Conservation (phyloP, 2,113 vertebrate genomes). For the Natator depressus region DNA sequence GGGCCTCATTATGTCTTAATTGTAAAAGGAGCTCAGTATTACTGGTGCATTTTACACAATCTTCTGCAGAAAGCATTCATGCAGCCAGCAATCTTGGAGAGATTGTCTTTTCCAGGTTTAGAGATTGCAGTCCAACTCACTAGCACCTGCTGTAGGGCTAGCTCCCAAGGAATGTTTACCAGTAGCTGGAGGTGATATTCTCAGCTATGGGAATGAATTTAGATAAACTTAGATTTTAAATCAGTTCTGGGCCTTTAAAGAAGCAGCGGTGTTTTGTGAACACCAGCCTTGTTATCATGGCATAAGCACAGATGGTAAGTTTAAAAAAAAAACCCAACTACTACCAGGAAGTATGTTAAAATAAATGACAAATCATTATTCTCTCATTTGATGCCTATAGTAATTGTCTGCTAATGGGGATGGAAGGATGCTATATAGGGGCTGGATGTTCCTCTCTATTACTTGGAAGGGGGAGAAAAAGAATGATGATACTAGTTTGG, state of each 20-base stretch:
- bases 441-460: background rate
- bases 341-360: conserved; percentile 51
- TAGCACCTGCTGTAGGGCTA: background rate
- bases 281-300: background rate
- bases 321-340: conserved; percentile 32
- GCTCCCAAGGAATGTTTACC: background rate
- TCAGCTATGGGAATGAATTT: conserved; percentile 11
- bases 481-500: background rate
- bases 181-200: conserved; percentile 43
- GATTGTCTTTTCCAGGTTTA: conserved; percentile 20
- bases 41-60: conserved; percentile 1
- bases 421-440: background rate
- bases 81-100: conserved; percentile 16
- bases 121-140: conserved; percentile 11
- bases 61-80: conserved; percentile 7
- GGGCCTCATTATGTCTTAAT: background rate
- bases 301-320: conserved; percentile 57
- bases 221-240: background rate
- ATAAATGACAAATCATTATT: conserved; percentile 40
- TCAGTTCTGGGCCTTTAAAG: conserved; percentile 2
- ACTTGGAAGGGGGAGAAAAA: background rate
- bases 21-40: conserved; percentile 21
- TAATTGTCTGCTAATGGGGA: background rate
- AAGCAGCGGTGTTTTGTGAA: conserved; percentile 29
- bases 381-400: conserved; percentile 52